Conservation (phyloP, 2,888 invertebrate genomes). For the Plebejus anna region DNA sequence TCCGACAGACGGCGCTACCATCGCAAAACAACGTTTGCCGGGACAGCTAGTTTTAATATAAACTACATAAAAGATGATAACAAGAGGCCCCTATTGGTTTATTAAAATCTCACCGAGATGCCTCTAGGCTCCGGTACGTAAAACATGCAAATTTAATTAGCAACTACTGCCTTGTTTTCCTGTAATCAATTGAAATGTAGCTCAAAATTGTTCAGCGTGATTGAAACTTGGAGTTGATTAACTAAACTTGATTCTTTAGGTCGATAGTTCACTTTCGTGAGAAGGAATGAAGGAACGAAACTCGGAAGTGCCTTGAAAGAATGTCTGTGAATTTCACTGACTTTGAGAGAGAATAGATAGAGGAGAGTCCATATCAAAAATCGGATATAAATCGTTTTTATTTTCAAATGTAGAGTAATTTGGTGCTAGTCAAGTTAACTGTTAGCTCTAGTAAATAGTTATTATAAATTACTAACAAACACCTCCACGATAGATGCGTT, state of each 20-base stretch:
- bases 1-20: too few species aligned
- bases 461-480: not conserved
- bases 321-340: not conserved
- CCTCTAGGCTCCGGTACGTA: conserved; percentile 2
- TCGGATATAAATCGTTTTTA: too few species aligned
- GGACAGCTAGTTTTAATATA: not conserved
- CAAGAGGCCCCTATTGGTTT: conserved; percentile 5
- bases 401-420: too few species aligned
- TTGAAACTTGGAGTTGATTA: conserved; percentile 6
- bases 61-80: not conserved
- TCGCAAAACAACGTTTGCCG: too few species aligned
- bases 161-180: conserved; percentile 25
- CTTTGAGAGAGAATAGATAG: not conserved
- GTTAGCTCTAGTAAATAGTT: not conserved
- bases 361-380: too few species aligned
- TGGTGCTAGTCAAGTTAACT: too few species aligned
- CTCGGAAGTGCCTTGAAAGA: not conserved
- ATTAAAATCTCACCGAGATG: conserved; percentile 16
- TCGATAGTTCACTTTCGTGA: not conserved
- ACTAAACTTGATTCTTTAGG: not conserved
- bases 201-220: conserved; percentile 14
- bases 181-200: conserved; percentile 16
- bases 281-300: not conserved
- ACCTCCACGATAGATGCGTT: not conserved
- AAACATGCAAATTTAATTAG: conserved; percentile 26